Conservation (phyloP, 2,797 vertebrate genomes). For the Aulostomus chinensis region DNA sequence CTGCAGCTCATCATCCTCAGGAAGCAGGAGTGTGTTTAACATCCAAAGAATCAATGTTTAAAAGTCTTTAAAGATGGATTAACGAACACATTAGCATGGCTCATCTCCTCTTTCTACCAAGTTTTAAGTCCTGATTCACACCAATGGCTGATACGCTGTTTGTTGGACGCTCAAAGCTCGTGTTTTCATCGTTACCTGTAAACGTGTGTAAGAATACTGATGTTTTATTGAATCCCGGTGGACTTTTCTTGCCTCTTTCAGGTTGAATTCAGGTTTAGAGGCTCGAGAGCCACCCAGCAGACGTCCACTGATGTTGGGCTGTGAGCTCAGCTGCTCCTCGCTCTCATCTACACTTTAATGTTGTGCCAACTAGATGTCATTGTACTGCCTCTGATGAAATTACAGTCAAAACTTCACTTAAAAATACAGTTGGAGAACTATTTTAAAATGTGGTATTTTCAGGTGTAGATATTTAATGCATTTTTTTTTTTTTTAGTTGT, state of each 20-base stretch:
- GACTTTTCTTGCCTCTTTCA: conserved; percentile 1
- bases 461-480: conserved; percentile 2
- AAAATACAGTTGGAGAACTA: too few relatives aligned
- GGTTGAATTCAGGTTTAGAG: conserved; percentile 13
- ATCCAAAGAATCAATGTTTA: conserved; percentile 6
- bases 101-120: background rate
- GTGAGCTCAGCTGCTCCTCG: background rate
- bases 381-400: conserved; percentile 16
- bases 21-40: conserved; percentile 22
- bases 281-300: conserved; percentile 2
- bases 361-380: conserved; percentile 7
- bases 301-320: background rate
- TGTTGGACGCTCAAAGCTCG: background rate
- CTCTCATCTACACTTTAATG: conserved; percentile 6
- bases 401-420: conserved; percentile 14
- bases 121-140: conserved; percentile 18
- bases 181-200: conserved; percentile 2
- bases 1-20: conserved; percentile 40
- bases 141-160: conserved; percentile 15
- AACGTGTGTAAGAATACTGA: background rate
- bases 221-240: background rate
- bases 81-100: background rate
- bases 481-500: conserved; percentile 8
- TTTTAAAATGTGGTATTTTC: too few relatives aligned
- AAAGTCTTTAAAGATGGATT: background rate